These are phyloP conservation scores for Pangasius macronema DNA, from an alignment of 2,797 vertebrate species.

Conservation along the genomic window DNA sequence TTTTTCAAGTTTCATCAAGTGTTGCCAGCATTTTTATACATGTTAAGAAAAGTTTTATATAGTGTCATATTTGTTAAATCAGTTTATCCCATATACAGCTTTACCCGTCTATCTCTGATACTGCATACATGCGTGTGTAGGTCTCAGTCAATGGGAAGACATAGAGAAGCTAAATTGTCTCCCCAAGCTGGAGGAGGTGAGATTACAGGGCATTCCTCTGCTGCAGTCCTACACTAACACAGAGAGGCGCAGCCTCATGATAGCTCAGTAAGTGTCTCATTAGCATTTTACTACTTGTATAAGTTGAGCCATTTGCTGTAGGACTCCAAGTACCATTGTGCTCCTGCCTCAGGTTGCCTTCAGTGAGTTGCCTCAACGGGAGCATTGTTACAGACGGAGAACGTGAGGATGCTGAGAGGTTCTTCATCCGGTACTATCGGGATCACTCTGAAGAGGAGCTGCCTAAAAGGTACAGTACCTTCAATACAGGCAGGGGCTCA, in stretches of 20 bases:
- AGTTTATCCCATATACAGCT: not conserved
- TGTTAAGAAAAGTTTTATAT: not conserved
- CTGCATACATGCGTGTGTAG: conserved; percentile 62
- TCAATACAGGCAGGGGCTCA: not conserved
- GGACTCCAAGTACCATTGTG: not conserved
- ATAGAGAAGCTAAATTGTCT: conserved; percentile 96
- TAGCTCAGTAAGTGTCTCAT: conserved; percentile 80
- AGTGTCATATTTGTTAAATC: not conserved
- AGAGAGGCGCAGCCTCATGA: conserved; percentile 90
- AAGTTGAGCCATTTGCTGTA: conserved; percentile 5
- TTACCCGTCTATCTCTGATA: not conserved
- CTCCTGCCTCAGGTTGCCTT: conserved; percentile 80
- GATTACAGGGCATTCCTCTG: conserved; percentile 91
- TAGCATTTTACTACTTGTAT: not conserved
- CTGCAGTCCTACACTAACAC: conserved; percentile 90
- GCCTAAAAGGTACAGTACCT: conserved; percentile 75
- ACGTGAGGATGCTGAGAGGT: conserved; percentile 93
- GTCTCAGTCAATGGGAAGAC: conserved; percentile 92
- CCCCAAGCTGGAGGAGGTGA: conserved; percentile 93
- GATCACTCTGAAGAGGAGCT: conserved; percentile 87
- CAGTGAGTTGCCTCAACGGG: conserved; percentile 87
- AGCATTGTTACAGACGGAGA: conserved; percentile 88
- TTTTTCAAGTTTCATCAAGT: not conserved
- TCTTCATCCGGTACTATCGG: conserved; percentile 93
- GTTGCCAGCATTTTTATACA: not conserved